Conservation (phyloP, 2,888 invertebrate species). For the Drosophila leonis region DNA sequence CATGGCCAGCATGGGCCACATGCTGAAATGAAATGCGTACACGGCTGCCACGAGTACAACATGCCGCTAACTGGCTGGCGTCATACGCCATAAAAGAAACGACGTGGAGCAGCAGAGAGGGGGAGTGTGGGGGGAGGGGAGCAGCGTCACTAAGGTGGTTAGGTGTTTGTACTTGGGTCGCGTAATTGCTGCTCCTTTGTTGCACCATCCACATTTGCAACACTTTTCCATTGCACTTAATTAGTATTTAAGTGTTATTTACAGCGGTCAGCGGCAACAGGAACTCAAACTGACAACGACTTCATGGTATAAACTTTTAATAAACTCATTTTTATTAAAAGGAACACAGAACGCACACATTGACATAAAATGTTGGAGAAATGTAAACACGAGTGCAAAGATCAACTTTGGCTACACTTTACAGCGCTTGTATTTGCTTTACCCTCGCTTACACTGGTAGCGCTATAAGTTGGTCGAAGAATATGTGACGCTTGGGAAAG, state of each 20-base stretch:
- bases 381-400: slow-evolving; percentile 23
- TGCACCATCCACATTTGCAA: slow-evolving; percentile 38
- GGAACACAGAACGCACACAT: background rate
- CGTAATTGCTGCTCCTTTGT: slow-evolving; percentile 47
- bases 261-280: slow-evolving; percentile 16
- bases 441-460: background rate
- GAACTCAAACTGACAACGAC: background rate
- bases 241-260: slow-evolving; percentile 62
- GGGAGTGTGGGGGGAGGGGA: background rate
- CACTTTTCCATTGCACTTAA: slow-evolving; percentile 47
- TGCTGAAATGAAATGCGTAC: slow-evolving; percentile 49
- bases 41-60: slow-evolving; percentile 44
- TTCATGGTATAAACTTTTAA: slow-evolving; percentile 58
- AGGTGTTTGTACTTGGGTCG: background rate
- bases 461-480: background rate
- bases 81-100: slow-evolving; percentile 30
- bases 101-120: background rate
- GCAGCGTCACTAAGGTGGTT: background rate
- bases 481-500: background rate
- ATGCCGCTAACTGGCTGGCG: slow-evolving; percentile 39
- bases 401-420: slow-evolving; percentile 31
- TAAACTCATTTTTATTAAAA: slow-evolving; percentile 55
- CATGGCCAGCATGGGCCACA: slow-evolving; percentile 21
- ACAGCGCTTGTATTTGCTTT: slow-evolving; percentile 13
- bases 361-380: slow-evolving; percentile 2